Conservation (phyloP, 2,113 vertebrate genomes). For the Psittacara wagleri region DNA sequence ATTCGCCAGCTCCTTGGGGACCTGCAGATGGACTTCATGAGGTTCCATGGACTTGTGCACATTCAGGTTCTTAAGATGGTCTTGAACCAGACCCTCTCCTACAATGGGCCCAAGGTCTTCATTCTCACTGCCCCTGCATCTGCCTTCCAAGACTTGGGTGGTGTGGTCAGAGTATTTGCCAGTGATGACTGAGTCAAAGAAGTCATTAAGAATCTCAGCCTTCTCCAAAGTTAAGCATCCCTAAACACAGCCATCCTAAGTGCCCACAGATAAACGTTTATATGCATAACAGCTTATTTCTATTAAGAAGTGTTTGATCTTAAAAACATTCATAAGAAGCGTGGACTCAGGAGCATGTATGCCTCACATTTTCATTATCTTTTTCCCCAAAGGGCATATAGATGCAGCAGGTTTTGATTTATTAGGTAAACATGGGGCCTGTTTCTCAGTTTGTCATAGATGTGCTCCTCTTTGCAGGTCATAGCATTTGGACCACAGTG, state of each 20-base stretch:
- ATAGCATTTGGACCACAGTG: fast-evolving
- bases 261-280: neutral
- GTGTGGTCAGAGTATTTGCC: too few species aligned
- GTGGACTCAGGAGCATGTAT: neutral
- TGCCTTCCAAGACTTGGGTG: too few species aligned
- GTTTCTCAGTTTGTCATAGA: neutral
- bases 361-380: neutral
- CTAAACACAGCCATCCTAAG: neutral
- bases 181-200: too few species aligned
- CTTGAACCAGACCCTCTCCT: too few species aligned
- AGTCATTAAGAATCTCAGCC: too few species aligned
- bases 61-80: too few species aligned
- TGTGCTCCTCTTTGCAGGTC: fast-evolving
- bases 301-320: neutral
- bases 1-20: too few species aligned
- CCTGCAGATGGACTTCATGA: too few species aligned
- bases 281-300: neutral
- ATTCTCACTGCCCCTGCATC: too few species aligned
- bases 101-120: too few species aligned
- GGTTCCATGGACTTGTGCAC: too few species aligned
- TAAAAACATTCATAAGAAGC: neutral
- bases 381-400: neutral
- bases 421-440: neutral
- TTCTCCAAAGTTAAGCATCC: too few species aligned
- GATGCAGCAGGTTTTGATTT: neutral